Evolutionary conservation across 2,113 vertebrate species (phyloP).

Genomic region (Cepphus grylle): DNA sequence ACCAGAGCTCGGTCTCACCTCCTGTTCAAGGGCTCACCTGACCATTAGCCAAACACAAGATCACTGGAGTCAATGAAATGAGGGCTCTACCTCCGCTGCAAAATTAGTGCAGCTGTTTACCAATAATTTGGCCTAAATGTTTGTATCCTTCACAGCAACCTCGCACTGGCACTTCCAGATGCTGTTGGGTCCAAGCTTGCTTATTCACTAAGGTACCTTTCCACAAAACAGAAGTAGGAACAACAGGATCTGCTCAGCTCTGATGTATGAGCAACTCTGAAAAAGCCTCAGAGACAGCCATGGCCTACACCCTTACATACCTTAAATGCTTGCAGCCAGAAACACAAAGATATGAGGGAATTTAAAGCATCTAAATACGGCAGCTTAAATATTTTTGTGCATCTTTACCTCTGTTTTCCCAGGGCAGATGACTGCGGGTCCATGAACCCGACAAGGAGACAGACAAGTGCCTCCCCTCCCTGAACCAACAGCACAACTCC

Average conservation of each 20-base stretch:
- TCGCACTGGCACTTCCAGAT: not conserved
- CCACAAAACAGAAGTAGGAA: not conserved
- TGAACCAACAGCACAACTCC: not conserved
- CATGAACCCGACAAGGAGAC: fast-evolving
- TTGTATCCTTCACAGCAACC: not conserved
- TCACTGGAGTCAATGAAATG: not conserved
- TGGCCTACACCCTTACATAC: not conserved
- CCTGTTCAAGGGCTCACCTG: not conserved
- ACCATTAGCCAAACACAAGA: not conserved
- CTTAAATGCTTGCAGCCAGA: not conserved
- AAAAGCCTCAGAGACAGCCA: not conserved
- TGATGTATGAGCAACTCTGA: not conserved
- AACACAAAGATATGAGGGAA: not conserved
- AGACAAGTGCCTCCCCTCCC: not conserved
- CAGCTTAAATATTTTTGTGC: not conserved
- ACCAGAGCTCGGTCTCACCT: not conserved
- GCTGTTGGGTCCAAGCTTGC: not conserved
- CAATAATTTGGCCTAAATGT: not conserved
- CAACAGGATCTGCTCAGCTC: not conserved
- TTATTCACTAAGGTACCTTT: not conserved
- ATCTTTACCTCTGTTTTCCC: not conserved
- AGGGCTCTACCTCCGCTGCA: not conserved
- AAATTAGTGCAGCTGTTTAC: not conserved
- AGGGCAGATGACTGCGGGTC: not conserved
- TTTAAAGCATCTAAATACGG: not conserved